Base-by-base conservation (phyloP, 2,113 vertebrate species). In the Neodontobutis hainanensis region DNA sequence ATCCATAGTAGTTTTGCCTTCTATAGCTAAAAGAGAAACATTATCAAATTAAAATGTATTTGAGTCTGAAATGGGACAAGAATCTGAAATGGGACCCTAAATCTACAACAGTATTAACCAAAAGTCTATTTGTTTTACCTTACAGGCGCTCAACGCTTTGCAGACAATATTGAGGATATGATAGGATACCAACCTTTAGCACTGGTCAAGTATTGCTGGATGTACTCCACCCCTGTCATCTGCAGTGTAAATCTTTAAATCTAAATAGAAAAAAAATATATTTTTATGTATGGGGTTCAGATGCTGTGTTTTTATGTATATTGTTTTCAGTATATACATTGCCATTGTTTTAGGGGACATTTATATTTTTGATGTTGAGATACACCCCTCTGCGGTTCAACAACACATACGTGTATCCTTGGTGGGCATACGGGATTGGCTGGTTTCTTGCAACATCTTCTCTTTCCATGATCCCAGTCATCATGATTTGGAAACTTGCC, bases 131-230 rank as follows among this genome's bases (percentile, higher is more conserved):
- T 52, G 42, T 71, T 68, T 8, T 73, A 14, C 70, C 16, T 61
- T 27, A 4, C 16, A 92, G 90, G 90, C 68, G 88, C 88, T 53
- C 84, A 85, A 0, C 90, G 90, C 32, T 90, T 92, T 64, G 82
- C 50, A 65, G 70, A 85, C 53, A 91, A 92, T 83, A 91, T 92
- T 42, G 61, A 90, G 43, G 88, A 91, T 74, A 92, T 92, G 91
- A 91, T 92, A 36, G 90, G 90, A 4, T 90, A 92, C 69, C 85
- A 70, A 68, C 90, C 91, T 44, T 15, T 77, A 5, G 5, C 73
- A 3, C n/a, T 88, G 65, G 48, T 92, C 5, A 92, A 92, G 59
- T 91, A 88, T 75, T 87, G 87, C 72, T 92, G 90, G 90, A 61
- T 85, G 45, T 89, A 86, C 51, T 36, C 45, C 62, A 91, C 84